Conservation (phyloP, 1,140 invertebrate genomes). For the Leptestheria dahalacensis region DNA sequence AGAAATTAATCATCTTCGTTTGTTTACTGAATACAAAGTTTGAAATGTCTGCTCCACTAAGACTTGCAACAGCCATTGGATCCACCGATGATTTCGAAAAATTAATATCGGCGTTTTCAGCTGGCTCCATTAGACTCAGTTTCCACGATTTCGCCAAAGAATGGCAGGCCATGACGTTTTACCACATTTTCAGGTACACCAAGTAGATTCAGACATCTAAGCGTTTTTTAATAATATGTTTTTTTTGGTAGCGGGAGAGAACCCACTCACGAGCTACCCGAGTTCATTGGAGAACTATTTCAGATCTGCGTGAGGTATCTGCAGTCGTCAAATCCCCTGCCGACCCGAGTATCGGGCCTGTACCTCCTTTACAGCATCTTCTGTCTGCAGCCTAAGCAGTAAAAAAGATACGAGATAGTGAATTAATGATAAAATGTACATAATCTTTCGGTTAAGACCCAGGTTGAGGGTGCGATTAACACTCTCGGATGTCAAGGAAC, state of each 20-base stretch:
- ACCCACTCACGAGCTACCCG: not conserved
- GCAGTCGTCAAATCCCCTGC: not conserved
- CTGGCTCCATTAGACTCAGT: not conserved
- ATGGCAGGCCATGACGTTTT: not conserved
- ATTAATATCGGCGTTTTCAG: not conserved
- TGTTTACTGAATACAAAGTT: too few species aligned
- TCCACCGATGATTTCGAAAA: not conserved
- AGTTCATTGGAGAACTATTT: not conserved
- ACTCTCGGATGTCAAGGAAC: not conserved
- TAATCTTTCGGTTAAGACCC: not conserved
- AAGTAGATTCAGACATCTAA: not conserved
- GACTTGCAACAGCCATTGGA: not conserved
- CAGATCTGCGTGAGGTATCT: not conserved
- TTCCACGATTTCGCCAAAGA: not conserved
- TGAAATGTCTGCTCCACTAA: not conserved
- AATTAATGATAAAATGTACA: not conserved
- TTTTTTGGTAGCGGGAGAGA: not conserved
- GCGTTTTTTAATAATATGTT: not conserved
- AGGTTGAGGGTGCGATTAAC: not conserved
- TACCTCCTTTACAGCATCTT: not conserved
- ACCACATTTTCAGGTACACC: not conserved
- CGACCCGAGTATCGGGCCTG: not conserved
- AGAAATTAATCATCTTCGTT: too few species aligned
- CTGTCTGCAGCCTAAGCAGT: not conserved
- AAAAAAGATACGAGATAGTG: not conserved